Evolutionary conservation across 1,140 invertebrate species (phyloP).

Genomic region (Phymastichus coffea): DNA sequence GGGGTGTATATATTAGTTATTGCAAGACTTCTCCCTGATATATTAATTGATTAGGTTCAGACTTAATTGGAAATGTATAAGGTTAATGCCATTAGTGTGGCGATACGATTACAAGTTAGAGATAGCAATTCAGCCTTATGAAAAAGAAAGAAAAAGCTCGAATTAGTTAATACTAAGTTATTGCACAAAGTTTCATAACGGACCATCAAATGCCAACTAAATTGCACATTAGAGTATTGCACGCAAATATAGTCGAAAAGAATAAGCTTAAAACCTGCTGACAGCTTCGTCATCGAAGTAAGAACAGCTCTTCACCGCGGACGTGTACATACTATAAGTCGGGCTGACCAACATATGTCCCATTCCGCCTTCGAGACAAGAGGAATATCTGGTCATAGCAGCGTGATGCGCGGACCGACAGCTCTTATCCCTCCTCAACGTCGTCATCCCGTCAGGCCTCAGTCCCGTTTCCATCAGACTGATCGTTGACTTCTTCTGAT

Average conservation of each 20-base stretch:
- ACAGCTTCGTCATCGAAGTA: slow-evolving; percentile 54
- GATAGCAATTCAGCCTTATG: no score
- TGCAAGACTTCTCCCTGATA: no score
- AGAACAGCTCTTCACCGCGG: slow-evolving; percentile 46
- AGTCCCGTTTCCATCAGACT: background rate
- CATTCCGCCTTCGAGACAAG: slow-evolving; percentile 42
- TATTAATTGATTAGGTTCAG: no score
- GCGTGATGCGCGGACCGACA: slow-evolving; percentile 3
- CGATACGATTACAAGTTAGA: no score
- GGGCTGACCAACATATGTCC: slow-evolving; percentile 43
- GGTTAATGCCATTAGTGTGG: no score
- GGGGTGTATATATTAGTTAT: no score
- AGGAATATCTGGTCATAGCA: slow-evolving; percentile 40
- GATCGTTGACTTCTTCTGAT: background rate
- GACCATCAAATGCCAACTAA: no score
- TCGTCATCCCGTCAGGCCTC: background rate
- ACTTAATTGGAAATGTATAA: no score
- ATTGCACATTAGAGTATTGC: no score
- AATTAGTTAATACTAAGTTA: no score
- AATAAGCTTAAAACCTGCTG: slow-evolving; percentile 51
- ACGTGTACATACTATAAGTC: slow-evolving; percentile 51
- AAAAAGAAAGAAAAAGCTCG: no score
- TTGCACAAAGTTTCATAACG: no score
- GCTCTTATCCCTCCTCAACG: slow-evolving; percentile 6
- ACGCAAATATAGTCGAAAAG: background rate